Evolutionary conservation across 2,113 vertebrate genomes (phyloP).

Genomic region (Oryctolagus cuniculus): DNA sequence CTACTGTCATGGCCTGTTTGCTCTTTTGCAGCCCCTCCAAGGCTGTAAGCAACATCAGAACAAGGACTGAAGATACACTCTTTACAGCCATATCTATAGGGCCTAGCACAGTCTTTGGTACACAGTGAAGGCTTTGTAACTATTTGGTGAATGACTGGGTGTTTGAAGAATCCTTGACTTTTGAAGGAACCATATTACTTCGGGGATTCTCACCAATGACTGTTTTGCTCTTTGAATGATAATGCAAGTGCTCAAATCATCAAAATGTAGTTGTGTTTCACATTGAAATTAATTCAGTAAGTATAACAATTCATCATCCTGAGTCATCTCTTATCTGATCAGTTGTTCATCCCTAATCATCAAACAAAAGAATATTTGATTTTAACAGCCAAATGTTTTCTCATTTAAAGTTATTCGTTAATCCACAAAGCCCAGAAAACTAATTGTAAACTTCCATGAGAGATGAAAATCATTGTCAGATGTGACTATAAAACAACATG

Average conservation of each 20-base stretch:
- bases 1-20: neutral
- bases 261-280: neutral
- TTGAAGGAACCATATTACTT: neutral
- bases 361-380: slow-evolving; percentile 13
- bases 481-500: neutral
- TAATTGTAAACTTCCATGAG: neutral
- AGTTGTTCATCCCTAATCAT: neutral
- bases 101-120: neutral
- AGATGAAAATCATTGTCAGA: neutral
- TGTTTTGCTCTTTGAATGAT: slow-evolving; percentile 16
- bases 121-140: neutral
- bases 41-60: neutral
- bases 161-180: neutral
- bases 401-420: slow-evolving; percentile 45
- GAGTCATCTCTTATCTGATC: neutral
- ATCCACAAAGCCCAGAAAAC: neutral
- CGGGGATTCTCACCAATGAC: neutral
- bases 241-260: neutral
- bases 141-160: neutral
- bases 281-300: slow-evolving; percentile 15
- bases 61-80: neutral
- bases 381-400: slow-evolving; percentile 39
- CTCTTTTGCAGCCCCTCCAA: neutral
- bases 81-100: neutral
- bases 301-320: neutral